Evolutionary conservation across 2,113 vertebrate genomes (phyloP), one percentile per base, ranked within the genome.

Genomic region (Cynoglossus semilaevis): DNA sequence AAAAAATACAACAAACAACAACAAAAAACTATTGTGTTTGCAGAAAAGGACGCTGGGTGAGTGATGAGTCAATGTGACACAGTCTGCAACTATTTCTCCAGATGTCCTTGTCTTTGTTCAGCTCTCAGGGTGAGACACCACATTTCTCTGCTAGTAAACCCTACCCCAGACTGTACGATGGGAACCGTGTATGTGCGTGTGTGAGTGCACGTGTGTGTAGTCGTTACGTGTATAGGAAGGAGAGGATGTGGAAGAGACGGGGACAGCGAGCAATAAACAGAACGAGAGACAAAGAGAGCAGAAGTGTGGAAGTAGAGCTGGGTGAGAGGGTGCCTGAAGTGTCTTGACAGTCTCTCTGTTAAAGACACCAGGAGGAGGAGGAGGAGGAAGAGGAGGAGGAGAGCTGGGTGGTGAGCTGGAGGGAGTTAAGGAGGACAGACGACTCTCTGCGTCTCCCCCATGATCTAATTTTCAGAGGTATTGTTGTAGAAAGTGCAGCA

Each of bases 401-500:
- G 6, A 6, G 2, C 6, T 41, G 37, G 58, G 65, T 8, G 13
- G 61, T 62, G 63, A 59, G 68, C 57, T 63, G 56, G 61, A 56
- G 43, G 73, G 36, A 59, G 58, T 19, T 41, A 8, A 55, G 44
- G 41, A 42, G 66, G 57, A 37, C 34, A 65, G 64, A 59, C 85
- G 72, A 72, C 85, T 70, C 64, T 61, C 70, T 42, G 60, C 63
- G 22, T 67, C 67, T 86, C 86, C 87, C 72, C 81, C 72, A 46
- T 35, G 29, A 58, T 65, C 58, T 77, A 34, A 44, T 63, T 72
- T 29, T 98, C 91, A 99, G 92, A 99, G 95, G 92, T 97, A 90
- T 83, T 98, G 95, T 87, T 99, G 96, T 86, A 99, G 91, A 90
- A 98, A 99, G 93, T 98, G 94, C 89, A 99, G 94, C 91, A 99